A percentile compares a stretch with the other conserved stretches of the same genome.
Evolutionary conservation across 2,888 invertebrate genomes (phyloP).

Genomic region (Biston stratarius): DNA sequence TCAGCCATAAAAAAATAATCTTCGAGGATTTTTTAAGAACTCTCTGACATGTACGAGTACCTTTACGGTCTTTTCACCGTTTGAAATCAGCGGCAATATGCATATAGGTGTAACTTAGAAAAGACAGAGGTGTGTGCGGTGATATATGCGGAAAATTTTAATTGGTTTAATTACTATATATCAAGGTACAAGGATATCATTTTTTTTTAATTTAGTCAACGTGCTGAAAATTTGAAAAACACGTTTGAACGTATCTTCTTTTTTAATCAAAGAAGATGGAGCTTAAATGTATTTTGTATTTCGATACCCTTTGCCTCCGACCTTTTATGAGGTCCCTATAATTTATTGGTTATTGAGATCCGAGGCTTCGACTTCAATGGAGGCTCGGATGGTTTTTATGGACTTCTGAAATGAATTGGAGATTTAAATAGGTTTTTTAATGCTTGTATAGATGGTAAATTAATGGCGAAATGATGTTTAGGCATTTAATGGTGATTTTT

Average conservation of each 20-base stretch:
- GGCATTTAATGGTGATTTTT: background rate
- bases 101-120: too few species aligned
- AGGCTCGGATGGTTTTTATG: constrained; percentile 42
- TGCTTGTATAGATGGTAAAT: background rate
- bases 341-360: constrained; percentile 48
- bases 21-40: too few species aligned
- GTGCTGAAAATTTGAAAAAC: too few species aligned
- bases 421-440: constrained; percentile 19
- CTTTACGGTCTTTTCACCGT: too few species aligned
- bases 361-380: constrained; percentile 40
- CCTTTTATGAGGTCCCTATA: constrained; percentile 43
- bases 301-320: constrained; percentile 45
- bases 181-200: too few species aligned
- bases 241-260: constrained; percentile 6
- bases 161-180: too few species aligned
- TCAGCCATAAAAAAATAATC: too few species aligned
- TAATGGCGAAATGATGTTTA: background rate
- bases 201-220: too few species aligned
- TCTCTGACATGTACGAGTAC: too few species aligned
- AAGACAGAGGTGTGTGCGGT: too few species aligned
- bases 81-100: too few species aligned
- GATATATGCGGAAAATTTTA: too few species aligned
- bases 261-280: constrained; percentile 28
- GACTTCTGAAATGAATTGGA: constrained; percentile 41
- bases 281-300: constrained; percentile 46